Conservation (phyloP, 2,113 vertebrate genomes). For the Xenopus tropicalis region UCB_Xtro_10.0 CM004444.2:50801001-50801500, state of each 20-base stretch:
- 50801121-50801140: conserved; percentile 30
- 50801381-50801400: conserved; percentile 9
- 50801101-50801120: conserved; percentile 30
- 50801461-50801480: conserved; percentile 3
- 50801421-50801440: conserved; percentile 13
- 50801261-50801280: conserved; percentile 21
- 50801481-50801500: neutral
- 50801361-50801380: conserved; percentile 2
- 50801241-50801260: neutral
- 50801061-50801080: conserved; percentile 23
- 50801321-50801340: conserved; percentile 17
- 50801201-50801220: conserved; percentile 5
- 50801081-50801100: conserved; percentile 32
- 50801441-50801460: conserved; percentile 1
- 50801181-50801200: conserved; percentile 24
- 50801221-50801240: conserved; percentile 3
- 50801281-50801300: neutral
- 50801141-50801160: conserved; percentile 14
- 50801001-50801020: conserved; percentile 51
- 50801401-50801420: conserved; percentile 26
- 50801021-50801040: conserved; percentile 11
- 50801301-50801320: neutral
- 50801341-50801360: conserved; percentile 22
- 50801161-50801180: neutral
- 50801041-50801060: conserved; percentile 16